Evolutionary conservation across 2,113 vertebrate genomes (phyloP), one percentile per base, ranked within the genome.

Genomic region (Riparia riparia): DNA sequence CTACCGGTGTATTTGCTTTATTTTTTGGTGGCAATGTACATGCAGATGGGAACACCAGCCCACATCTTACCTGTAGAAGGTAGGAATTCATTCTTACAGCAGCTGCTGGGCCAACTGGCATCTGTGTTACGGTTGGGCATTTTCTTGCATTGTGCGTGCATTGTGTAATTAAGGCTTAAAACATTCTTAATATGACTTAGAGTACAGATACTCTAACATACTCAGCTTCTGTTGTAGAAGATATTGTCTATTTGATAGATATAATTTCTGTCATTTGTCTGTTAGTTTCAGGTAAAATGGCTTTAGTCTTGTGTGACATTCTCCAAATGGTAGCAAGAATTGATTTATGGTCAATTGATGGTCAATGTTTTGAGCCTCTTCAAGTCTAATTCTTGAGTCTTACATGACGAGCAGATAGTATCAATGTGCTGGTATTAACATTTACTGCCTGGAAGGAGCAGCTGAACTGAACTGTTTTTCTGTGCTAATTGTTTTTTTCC

Each of bases 121-220:
- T 41, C 6, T 58, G 15, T 54, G 6, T 58, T 56, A 61, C 15
- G 1, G 1, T 20, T 50, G 1, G 20, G 4, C 4, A 2, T 26
- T 76, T 72, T 58, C 42, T 57, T 89, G 37, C 17, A 20, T 53
- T 18, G 9, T 14, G 7, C 9, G 7, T 37, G 37, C 37, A 9
- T 71, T 66, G 26, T 49, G 7, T 56, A 50, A 47, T 69, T 47
- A 25, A 37, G 37, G 9, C 37, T 37, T 37, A 37, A 19, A 82
- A 37, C 7, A 34, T 9, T 72, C 51, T 68, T 47, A 56, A 12
- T 72, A 14, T 22, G 15, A 64, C 20, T 73, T 57, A 17, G n/a
- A n/a, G 19, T 32, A 34, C 29, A 74, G 86, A 39, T 56, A 34
- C 6, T 57, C 10, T 47, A 34, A 82, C 31, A 50, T 71, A 37